A percentile compares a stretch with the other conserved stretches of the same genome.
Conservation (phyloP, 2,888 invertebrate genomes). For the Lepidochitona cinerea region DNA sequence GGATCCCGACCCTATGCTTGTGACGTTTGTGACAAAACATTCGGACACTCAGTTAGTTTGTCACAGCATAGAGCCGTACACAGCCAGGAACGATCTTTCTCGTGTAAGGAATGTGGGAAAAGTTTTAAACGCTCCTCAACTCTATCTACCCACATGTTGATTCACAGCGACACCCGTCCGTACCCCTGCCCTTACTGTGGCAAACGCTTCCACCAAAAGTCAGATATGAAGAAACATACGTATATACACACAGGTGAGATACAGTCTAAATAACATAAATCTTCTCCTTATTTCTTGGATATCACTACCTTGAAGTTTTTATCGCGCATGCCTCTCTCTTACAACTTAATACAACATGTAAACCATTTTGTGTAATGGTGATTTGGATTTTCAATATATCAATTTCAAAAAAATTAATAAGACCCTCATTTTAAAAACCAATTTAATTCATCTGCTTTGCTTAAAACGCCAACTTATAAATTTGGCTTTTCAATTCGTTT, state of each 20-base stretch:
- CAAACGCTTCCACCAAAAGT: constrained; percentile 96
- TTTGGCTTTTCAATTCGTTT: too few species aligned
- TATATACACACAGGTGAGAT: constrained; percentile 87
- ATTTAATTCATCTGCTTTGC: too few species aligned
- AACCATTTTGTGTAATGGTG: too few species aligned
- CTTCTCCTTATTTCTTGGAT: too few species aligned
- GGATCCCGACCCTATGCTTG: constrained; percentile 97
- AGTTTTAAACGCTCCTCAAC: constrained; percentile 95
- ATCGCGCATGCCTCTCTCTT: too few species aligned
- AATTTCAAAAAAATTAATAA: too few species aligned
- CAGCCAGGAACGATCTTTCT: constrained; percentile 65
- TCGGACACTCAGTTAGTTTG: constrained; percentile 93
- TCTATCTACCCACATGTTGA: constrained; percentile 92
- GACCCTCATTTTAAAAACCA: too few species aligned
- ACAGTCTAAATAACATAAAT: too few species aligned
- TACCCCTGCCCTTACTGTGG: constrained; percentile 98
- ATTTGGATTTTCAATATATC: too few species aligned
- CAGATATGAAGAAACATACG: constrained; percentile 99
- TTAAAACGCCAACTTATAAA: too few species aligned
- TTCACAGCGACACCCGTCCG: constrained; percentile 94
- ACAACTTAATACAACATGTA: too few species aligned
- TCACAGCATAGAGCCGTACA: constrained; percentile 90
- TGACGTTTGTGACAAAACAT: constrained; percentile 97
- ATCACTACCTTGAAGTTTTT: too few species aligned
- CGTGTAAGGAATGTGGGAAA: constrained; percentile 98